Base-by-base conservation (phyloP, 2,888 invertebrate genomes). In the Helleia helle region DNA sequence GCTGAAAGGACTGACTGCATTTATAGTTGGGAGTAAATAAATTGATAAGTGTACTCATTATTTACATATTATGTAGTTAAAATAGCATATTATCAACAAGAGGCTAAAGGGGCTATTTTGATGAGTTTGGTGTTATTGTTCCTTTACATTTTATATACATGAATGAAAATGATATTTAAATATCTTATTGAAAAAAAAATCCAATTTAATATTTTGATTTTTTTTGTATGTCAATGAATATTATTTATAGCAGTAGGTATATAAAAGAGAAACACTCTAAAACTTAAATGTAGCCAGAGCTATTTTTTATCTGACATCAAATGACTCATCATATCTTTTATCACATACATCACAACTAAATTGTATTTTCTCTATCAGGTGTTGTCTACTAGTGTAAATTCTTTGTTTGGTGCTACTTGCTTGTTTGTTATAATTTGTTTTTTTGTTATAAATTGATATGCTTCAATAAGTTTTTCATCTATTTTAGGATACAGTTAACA, bases 401-500 rank as follows among this genome's bases (percentile, higher is more conserved):
- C 22, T 8, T 22, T 22, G 22, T 5, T 22, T 12, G 12, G 18
- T 34, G 12, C 12, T n/a, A 34, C 18, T 18, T 12, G 22, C 34
- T 18, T 34, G 31, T 18, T 30, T 30, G 18, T 18, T 30, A 12
- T 12, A 12, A n/a, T n/a, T 1, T 11, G 7, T 30, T 30, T 30
- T 15, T 14, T 30, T n/a, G n/a, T n/a, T n/a, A n/a, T n/a, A n/a
- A n/a, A n/a, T n/a, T n/a, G n/a, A n/a, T n/a, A 9, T 30, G n/a
- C 6, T 2, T 30, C 4, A n/a, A 9, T n/a, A 7, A 30, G n/a
- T 30, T 30, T n/a, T n/a, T n/a, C n/a, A n/a, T 28, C 13, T 9
- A 37, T 39, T 34, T 14, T 72, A 96, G 92, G 99, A 99, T 70
- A 94, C 95, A 1, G 93, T 97, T 79, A 94, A 93, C 62, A 91